phyloP scores from a whole-genome alignment of 2,888 invertebrate genomes.

The Calephelis perditalis region DNA sequence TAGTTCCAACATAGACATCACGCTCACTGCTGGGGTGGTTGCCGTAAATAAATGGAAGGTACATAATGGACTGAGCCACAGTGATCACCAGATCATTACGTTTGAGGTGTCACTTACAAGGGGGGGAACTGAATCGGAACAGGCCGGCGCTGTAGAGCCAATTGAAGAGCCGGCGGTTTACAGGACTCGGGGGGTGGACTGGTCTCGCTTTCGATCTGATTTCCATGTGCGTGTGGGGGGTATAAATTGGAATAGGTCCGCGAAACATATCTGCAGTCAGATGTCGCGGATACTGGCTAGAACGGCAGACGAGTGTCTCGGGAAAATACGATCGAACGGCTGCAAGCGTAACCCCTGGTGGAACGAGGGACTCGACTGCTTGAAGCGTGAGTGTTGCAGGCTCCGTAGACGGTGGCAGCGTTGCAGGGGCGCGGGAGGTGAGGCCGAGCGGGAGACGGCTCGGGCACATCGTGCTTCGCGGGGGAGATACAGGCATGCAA shows the following conservation, averaged over 20 bases:
- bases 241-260: not conserved
- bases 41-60: not conserved
- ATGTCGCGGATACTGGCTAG: not conserved
- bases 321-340: not conserved
- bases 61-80: not conserved
- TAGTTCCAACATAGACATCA: constrained; percentile 33
- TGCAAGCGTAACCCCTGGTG: not conserved
- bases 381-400: not conserved
- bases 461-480: too few species aligned
- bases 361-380: not conserved
- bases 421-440: too few species aligned
- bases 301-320: not conserved
- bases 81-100: not conserved
- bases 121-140: not conserved
- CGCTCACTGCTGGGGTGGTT: constrained; percentile 12
- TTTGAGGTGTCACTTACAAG: not conserved
- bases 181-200: not conserved
- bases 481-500: too few species aligned
- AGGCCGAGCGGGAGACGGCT: too few species aligned
- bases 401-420: not conserved
- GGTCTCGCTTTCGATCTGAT: not conserved
- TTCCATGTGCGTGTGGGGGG: not conserved
- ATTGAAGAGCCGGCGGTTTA: not conserved
- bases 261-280: not conserved
- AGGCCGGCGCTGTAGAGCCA: not conserved